These are phyloP conservation scores for Machaerirhynchus nigripectus DNA, from an alignment of 2,113 vertebrate genomes.

Conservation along the genomic window DNA sequence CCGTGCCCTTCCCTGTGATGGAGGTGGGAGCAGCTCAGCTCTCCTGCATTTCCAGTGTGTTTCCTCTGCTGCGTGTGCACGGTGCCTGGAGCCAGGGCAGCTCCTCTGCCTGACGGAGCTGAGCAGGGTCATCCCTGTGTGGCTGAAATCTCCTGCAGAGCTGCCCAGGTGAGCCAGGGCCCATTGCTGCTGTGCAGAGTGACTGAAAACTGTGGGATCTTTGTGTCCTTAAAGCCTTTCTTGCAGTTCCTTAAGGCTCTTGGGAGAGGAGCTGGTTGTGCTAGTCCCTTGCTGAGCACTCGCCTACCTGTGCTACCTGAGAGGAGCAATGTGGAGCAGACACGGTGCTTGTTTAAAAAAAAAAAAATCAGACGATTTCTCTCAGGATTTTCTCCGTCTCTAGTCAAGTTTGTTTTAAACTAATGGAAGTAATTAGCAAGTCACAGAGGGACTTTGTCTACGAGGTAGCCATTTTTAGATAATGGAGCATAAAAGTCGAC, in stretches of 20 bases:
- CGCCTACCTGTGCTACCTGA: not conserved
- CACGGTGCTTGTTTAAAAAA: not conserved
- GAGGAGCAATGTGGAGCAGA: not conserved
- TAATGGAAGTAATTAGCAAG: conserved; percentile 65
- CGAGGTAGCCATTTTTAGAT: conserved; percentile 59
- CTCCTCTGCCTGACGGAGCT: not conserved
- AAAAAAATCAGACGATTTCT: conserved; percentile 20
- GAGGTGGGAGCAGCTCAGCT: not conserved
- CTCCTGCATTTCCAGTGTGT: not conserved
- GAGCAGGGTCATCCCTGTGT: not conserved
- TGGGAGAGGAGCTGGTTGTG: not conserved
- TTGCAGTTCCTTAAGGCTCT: not conserved
- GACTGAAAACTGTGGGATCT: not conserved
- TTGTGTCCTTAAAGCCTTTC: not conserved
- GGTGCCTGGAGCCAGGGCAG: not conserved
- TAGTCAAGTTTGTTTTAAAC: conserved; percentile 68
- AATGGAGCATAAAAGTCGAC: conserved; percentile 69
- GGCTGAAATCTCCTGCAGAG: not conserved
- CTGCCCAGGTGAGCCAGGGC: not conserved
- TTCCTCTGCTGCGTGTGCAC: accelerated
- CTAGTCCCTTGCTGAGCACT: not conserved
- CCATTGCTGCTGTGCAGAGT: not conserved
- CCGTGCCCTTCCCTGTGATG: not conserved
- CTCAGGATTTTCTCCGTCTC: conserved; percentile 44
- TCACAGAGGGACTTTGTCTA: conserved; percentile 35